phyloP scores from a whole-genome alignment of 2,888 invertebrate species.

The Lomographa bimaculata region DNA sequence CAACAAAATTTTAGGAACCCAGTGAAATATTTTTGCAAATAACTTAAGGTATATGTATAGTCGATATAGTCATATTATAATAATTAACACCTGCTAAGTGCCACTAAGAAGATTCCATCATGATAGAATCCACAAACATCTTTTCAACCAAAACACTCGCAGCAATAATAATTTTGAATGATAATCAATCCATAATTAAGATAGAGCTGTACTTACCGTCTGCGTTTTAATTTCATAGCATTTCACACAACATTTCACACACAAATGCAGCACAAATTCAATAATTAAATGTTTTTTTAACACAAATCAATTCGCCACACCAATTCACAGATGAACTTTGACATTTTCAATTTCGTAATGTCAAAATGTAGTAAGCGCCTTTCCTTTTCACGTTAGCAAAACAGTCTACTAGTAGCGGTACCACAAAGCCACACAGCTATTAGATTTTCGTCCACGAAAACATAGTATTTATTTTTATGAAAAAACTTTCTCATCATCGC shows the following conservation, averaged over 20 bases:
- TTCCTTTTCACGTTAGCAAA: slow-evolving; percentile 50
- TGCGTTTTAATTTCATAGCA: slow-evolving; percentile 12
- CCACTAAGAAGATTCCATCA: too few species aligned
- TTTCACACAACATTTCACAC: slow-evolving; percentile 14
- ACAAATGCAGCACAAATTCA: too few species aligned
- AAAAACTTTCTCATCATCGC: too few species aligned
- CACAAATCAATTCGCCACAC: slow-evolving; percentile 39
- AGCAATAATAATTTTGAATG: background rate
- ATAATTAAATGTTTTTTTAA: too few species aligned
- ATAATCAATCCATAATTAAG: too few species aligned
- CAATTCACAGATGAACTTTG: slow-evolving; percentile 68
- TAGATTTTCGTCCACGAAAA: too few species aligned
- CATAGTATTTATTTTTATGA: slow-evolving; percentile 5
- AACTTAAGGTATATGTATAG: too few species aligned
- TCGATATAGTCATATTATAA: too few species aligned
- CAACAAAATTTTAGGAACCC: too few species aligned
- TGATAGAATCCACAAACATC: too few species aligned
- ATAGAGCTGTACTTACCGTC: slow-evolving; percentile 27
- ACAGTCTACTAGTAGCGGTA: slow-evolving; percentile 4
- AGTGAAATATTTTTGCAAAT: too few species aligned
- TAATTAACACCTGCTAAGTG: too few species aligned
- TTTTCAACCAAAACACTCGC: background rate
- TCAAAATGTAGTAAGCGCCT: slow-evolving; percentile 56
- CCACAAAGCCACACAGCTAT: slow-evolving; percentile 7
- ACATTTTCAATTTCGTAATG: slow-evolving; percentile 64